Evolutionary conservation across 2,797 vertebrate genomes (phyloP), one percentile per base, ranked within the genome.

Genomic region (Danio kyathit): DNA sequence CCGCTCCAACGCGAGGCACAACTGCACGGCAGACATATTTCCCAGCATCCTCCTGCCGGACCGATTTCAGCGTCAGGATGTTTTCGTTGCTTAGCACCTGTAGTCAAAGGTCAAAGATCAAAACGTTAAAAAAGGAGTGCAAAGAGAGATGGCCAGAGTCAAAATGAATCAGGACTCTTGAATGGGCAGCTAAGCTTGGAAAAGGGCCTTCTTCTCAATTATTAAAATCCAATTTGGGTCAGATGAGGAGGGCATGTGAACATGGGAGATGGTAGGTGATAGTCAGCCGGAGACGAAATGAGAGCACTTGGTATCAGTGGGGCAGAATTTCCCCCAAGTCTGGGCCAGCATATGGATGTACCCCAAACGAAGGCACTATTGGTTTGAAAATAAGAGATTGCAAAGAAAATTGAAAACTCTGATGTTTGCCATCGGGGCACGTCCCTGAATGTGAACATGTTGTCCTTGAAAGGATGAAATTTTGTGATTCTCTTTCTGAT

Each of bases 71-170:
- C 0, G 95, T 96, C 90, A 99, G 90, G 80, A 96, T 96, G 91
- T 99, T 99, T 69, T 99, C 96, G 0, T 99, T 99, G 93, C 98
- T 99, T 72, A 99, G 94, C 78, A 99, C 98, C 98, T 99, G 90
- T 8, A 46, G 80, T 81, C 76, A 88, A 82, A 90, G 85, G 85
- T 90, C 85, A 91, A 69, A 78, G 70, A 73, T 82, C 64, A 60
- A 85, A 67, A 82, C 79, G 82, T 82, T 86, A 80, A 67, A 84
- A 76, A 79, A 76, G 29, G 74, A 89, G 76, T 40, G 82, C 70
- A 86, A 74, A 76, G 54, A 82, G 84, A 86, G 82, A 86, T 88
- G 77, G 19, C 19, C 84, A 60, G 57, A 61, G 80, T 43, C 38
- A 70, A 75, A 73, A 85, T 73, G 72, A 81, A 81, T 74, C 73